Percentiles rank a stretch among this genome's conserved stretches.
Evolutionary conservation across 64 coral and sea anemone genomes (phyloP).

Genomic region (Anthopleura sola): DNA sequence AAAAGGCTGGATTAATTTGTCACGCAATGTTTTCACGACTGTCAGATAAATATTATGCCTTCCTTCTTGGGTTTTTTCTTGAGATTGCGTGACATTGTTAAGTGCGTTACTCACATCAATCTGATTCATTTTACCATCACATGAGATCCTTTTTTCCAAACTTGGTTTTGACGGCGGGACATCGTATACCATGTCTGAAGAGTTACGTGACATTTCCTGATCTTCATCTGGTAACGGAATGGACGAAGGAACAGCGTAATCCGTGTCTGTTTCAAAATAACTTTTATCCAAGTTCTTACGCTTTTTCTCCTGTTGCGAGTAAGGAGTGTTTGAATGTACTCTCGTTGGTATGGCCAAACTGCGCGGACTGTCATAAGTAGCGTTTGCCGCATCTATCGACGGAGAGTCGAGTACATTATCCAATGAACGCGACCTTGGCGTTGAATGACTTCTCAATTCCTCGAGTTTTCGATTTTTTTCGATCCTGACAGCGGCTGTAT

Average conservation of each 20-base stretch:
- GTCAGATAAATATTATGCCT: constrained; percentile 49
- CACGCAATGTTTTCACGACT: constrained; percentile 65
- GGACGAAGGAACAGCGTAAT: constrained; percentile 37
- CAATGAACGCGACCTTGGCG: neutral
- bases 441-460: neutral
- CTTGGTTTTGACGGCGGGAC: constrained; percentile 9
- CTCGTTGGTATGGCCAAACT: neutral
- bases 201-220: neutral
- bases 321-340: neutral
- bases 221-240: neutral
- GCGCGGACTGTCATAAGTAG: constrained; percentile 15
- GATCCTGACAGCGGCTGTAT: constrained; percentile 1
- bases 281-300: neutral
- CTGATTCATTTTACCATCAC: neutral
- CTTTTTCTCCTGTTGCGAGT: constrained; percentile 4
- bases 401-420: constrained; percentile 21
- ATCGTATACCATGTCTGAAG: constrained; percentile 31
- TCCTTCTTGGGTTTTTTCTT: constrained; percentile 1
- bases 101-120: constrained; percentile 7
- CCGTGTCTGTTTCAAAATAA: constrained; percentile 17
- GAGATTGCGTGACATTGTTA: neutral
- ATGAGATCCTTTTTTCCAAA: neutral
- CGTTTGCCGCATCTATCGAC: neutral
- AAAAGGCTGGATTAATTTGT: constrained; percentile 58
- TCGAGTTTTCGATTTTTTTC: neutral